A percentile compares a stretch with the other conserved stretches of the same genome.
These are phyloP conservation scores for Tupaia chinensis DNA, from an alignment of 2,113 vertebrate genomes.

Conservation along the genomic window DNA sequence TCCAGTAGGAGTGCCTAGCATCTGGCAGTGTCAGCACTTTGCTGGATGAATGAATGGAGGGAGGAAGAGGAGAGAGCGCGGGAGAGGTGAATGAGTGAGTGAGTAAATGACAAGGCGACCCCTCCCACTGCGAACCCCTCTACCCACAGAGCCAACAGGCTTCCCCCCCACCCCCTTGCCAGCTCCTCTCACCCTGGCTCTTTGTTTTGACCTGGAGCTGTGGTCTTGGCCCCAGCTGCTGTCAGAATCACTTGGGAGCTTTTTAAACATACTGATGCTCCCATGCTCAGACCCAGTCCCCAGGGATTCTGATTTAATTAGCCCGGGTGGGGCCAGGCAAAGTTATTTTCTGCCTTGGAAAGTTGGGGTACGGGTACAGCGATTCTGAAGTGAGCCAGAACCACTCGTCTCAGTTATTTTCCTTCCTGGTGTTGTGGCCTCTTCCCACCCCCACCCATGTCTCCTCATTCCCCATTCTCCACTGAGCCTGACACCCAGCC, in stretches of 20 bases:
- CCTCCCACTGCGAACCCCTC: not conserved
- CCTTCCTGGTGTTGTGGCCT: not conserved
- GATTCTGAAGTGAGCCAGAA: not conserved
- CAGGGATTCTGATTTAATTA: conserved; percentile 45
- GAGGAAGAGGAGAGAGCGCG: too few species aligned
- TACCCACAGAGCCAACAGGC: not conserved
- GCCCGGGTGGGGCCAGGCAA: too few species aligned
- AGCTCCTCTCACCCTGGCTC: not conserved
- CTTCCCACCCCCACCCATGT: not conserved
- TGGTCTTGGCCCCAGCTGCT: not conserved
- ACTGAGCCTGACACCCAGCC: not conserved
- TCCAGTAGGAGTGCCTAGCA: not conserved
- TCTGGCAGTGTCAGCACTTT: not conserved
- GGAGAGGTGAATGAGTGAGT: not conserved
- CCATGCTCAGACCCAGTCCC: not conserved
- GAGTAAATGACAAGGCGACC: not conserved
- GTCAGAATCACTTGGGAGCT: conserved; percentile 21
- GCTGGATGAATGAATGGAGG: not conserved
- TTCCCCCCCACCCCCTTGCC: not conserved
- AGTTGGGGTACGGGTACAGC: not conserved
- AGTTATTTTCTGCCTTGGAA: conserved; percentile 13
- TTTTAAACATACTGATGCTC: not conserved
- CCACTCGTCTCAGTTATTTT: not conserved
- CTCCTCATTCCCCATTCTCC: not conserved
- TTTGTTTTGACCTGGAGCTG: not conserved